Evolutionary conservation across 2,888 invertebrate genomes (phyloP), one percentile per base, ranked within the genome.

Genomic region (Fragum whitleyi): DNA sequence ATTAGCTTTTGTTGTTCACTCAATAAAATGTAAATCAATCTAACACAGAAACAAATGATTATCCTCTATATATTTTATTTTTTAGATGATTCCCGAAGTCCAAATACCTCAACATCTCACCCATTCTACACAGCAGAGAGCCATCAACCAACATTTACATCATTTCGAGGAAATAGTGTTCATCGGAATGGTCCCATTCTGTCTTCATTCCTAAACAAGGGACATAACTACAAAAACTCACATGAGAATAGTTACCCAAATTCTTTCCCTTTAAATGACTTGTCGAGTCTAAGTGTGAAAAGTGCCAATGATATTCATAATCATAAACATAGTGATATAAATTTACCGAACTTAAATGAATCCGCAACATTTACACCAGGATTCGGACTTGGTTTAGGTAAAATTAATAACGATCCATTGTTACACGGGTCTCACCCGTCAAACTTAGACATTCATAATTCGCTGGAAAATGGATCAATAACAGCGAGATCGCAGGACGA

Each of bases 401-500:
- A 72, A 72, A 29, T 79, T 28, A 81, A 81, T 55, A 72, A 73
- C 16, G 79, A 85, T 67, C 76, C 82, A 21, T 47, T 78, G 32
- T 59, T 75, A 39, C 69, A 69, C 47, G 72, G 70, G 7, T 85
- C 84, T 5, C 82, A 82, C 62, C 81, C 79, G 29, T 85, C 85
- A 67, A 85, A 85, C 51, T 71, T 84, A 67, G 79, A 79, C 74
- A 71, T 69, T 67, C 68, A 73, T 19, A 77, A 85, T 67, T 79
- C 82, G 42, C 29, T 53, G 21, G 85, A 70, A 32, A 81, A 75
- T 69, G 73, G 76, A 23, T 75, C 77, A 0, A 65, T 68, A n/a
- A 67, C 74, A 42, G 83, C 83, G 39, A 65, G 65, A 42, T 65
- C 65, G n/a, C 88, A 87, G 23, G 91, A 91, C 59, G 90, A 90